phyloP scores from a whole-genome alignment of 2,888 invertebrate genomes.

The Maniola hyperantus region DNA sequence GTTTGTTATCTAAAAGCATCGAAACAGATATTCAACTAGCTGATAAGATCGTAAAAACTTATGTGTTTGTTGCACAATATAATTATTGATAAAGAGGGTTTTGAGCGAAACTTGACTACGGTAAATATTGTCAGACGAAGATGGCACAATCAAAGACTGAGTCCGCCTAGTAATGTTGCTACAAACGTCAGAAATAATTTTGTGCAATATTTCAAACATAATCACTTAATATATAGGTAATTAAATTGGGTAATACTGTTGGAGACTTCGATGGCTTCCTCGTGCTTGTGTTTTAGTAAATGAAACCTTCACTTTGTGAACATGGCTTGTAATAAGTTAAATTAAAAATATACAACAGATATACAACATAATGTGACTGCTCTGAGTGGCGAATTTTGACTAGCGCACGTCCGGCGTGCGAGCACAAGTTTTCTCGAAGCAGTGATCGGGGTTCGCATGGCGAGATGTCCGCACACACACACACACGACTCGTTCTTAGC shows the following conservation, averaged over 20 bases:
- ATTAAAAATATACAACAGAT: no score
- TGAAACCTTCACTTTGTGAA: no score
- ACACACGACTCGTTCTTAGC: no score
- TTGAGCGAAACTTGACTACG: conserved; percentile 4
- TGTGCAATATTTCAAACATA: conserved; percentile 4
- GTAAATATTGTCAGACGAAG: conserved; percentile 4
- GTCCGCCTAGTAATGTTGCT: conserved; percentile 5
- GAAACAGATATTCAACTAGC: conserved; percentile 5
- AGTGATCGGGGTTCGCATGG: no score
- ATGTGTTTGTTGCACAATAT: conserved; percentile 6
- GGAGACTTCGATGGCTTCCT: no score
- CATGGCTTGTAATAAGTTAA: no score
- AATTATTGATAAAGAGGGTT: conserved; percentile 4
- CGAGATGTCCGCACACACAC: no score
- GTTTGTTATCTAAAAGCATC: conserved; percentile 7
- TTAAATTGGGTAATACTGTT: conserved; percentile 4
- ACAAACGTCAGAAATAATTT: conserved; percentile 4
- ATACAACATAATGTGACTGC: no score
- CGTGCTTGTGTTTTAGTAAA: no score
- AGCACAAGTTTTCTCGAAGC: no score
- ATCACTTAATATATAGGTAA: conserved; percentile 4
- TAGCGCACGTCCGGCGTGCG: no score
- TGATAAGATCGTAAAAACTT: conserved; percentile 4
- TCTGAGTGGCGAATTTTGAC: no score
- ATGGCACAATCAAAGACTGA: conserved; percentile 6